A percentile compares a stretch with the other conserved stretches of the same genome.
phyloP scores from a whole-genome alignment of 2,113 vertebrate species.

The Athene cunicularia region DNA sequence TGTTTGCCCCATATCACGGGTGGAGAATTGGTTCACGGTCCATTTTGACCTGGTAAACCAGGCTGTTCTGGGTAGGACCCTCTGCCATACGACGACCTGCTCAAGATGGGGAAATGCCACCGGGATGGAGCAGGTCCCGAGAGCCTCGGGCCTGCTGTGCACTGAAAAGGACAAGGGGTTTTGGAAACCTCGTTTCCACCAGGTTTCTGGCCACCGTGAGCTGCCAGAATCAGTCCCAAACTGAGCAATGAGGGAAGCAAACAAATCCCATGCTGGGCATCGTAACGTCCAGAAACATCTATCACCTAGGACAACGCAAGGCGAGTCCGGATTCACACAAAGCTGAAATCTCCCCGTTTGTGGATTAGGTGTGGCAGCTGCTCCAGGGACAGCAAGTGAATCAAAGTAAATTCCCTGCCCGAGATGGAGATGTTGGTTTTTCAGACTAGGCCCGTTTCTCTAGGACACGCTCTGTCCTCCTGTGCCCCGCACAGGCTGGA shows the following conservation, averaged over 20 bases:
- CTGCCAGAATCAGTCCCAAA: not conserved
- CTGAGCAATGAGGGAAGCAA: not conserved
- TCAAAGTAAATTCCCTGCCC: not conserved
- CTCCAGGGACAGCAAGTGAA: not conserved
- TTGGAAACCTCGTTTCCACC: not conserved
- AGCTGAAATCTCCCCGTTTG: not conserved
- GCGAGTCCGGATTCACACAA: not conserved
- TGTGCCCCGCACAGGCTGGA: not conserved
- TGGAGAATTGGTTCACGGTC: not conserved
- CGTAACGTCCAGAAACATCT: not conserved
- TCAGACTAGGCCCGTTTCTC: not conserved
- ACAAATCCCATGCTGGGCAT: not conserved
- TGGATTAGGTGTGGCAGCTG: not conserved
- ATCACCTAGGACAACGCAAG: not conserved
- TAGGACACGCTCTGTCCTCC: not conserved
- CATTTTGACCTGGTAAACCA: not conserved
- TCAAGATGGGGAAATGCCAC: not conserved
- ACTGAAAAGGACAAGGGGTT: not conserved
- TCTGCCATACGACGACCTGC: not conserved
- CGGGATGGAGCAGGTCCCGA: not conserved
- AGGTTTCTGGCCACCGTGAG: not conserved
- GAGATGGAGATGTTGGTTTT: not conserved
- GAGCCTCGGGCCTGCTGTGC: not conserved
- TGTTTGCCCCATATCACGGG: not conserved
- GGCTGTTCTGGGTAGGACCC: not conserved